Evolutionary conservation across 2,113 vertebrate species (phyloP).

Genomic region (Arvicanthis niloticus): DNA sequence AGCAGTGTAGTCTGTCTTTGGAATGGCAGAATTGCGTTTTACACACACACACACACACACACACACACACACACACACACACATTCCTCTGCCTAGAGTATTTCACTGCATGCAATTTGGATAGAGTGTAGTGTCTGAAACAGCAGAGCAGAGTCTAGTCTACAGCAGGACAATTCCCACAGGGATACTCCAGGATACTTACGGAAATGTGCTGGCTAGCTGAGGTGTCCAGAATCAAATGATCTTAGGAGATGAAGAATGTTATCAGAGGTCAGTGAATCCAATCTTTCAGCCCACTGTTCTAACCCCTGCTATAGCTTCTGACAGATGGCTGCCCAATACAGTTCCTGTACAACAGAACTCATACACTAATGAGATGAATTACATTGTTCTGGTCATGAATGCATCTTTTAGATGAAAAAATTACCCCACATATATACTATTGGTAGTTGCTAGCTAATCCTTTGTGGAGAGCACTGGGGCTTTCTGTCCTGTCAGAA

Average conservation of each 20-base stretch:
- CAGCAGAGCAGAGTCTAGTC: background rate
- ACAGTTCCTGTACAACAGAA: background rate
- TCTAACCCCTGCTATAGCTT: slow-evolving; percentile 30
- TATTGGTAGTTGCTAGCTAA: background rate
- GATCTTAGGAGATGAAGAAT: slow-evolving; percentile 2
- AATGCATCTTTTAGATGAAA: slow-evolving; percentile 23
- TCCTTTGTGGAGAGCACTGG: background rate
- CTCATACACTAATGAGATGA: background rate
- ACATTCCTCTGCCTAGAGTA: background rate
- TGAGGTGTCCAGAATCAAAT: background rate
- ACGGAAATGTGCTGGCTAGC: background rate
- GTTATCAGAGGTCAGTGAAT: background rate
- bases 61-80: no score
- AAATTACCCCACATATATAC: background rate
- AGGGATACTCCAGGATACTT: background rate
- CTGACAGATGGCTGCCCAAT: background rate
- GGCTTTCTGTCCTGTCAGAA: background rate
- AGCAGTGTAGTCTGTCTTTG: slow-evolving; percentile 68
- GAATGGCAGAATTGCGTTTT: slow-evolving; percentile 63
- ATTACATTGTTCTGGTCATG: background rate
- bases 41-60: background rate
- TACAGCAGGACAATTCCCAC: background rate
- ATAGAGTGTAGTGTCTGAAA: background rate
- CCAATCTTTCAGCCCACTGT: background rate
- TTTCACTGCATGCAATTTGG: slow-evolving; percentile 47